A percentile compares a stretch with the other conserved stretches of the same genome.
These are phyloP conservation scores for Rhodophaea formosa DNA, from an alignment of 2,888 invertebrate species.

Conservation along the genomic window DNA sequence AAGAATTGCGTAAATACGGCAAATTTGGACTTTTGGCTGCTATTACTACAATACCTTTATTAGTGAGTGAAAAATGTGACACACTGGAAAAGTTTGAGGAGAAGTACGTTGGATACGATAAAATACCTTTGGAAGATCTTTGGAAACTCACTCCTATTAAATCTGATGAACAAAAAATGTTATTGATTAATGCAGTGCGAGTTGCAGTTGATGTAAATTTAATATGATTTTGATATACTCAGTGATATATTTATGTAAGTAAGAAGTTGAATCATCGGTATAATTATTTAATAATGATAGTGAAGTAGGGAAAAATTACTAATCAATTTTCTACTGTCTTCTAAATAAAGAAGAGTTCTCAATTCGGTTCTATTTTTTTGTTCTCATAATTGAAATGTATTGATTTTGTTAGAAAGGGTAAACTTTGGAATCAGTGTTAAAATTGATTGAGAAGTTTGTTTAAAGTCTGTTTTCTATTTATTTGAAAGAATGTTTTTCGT, in stretches of 20 bases:
- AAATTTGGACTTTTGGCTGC: slow-evolving; percentile 45
- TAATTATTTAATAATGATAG: too few species aligned
- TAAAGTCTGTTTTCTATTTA: too few species aligned
- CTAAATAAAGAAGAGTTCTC: too few species aligned
- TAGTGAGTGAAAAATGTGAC: slow-evolving; percentile 45
- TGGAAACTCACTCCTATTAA: slow-evolving; percentile 49
- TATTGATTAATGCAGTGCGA: slow-evolving; percentile 44
- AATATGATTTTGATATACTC: slow-evolving; percentile 33
- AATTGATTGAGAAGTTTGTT: too few species aligned
- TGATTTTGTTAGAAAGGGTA: too few species aligned
- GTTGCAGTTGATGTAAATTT: slow-evolving; percentile 48
- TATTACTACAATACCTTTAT: slow-evolving; percentile 44
- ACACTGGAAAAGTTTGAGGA: slow-evolving; percentile 34
- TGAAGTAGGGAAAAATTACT: too few species aligned
- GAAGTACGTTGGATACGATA: slow-evolving; percentile 36
- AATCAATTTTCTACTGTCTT: too few species aligned
- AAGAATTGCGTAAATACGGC: slow-evolving; percentile 48
- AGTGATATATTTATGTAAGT: background rate
- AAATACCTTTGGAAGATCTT: slow-evolving; percentile 46
- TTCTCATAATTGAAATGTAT: too few species aligned
- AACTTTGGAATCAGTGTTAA: too few species aligned
- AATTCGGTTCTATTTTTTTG: too few species aligned
- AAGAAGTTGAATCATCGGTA: too few species aligned
- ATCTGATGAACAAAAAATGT: slow-evolving; percentile 39
- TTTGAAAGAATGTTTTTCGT: too few species aligned